phyloP scores from a whole-genome alignment of 1,140 invertebrate species.

The Hylaeus anthracinus region DNA sequence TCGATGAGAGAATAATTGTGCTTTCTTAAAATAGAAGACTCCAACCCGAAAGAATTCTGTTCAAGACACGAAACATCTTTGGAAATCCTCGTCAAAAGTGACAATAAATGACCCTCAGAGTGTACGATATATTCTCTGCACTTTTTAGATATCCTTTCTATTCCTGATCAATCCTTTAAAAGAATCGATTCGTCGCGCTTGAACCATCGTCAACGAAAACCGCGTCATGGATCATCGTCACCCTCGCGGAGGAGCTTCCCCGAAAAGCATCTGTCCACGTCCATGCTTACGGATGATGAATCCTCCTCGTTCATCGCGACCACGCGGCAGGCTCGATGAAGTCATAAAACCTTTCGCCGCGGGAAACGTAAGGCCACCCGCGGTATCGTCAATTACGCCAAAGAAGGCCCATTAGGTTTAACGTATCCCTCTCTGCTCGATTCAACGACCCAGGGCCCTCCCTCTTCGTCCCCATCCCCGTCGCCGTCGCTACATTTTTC shows the following conservation, averaged over 20 bases:
- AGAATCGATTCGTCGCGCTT: too few species aligned
- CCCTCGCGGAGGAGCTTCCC: background rate
- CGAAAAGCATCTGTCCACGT: background rate
- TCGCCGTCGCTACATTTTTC: background rate
- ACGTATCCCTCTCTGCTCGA: slow-evolving; percentile 70
- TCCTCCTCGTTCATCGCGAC: background rate
- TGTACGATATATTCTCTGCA: too few species aligned
- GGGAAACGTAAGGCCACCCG: slow-evolving; percentile 69
- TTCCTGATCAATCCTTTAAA: too few species aligned
- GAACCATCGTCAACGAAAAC: too few species aligned
- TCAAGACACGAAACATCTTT: too few species aligned
- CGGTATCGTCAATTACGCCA: slow-evolving; percentile 77
- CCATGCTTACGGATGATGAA: slow-evolving; percentile 17
- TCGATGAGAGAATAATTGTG: too few species aligned
- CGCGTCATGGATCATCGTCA: too few species aligned
- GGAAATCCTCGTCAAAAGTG: too few species aligned
- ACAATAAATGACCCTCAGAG: too few species aligned
- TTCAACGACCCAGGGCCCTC: slow-evolving; percentile 62
- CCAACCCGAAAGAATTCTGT: too few species aligned
- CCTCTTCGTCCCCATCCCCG: background rate
- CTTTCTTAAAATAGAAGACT: too few species aligned
- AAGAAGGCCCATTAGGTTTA: slow-evolving; percentile 75
- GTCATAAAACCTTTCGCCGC: slow-evolving; percentile 59
- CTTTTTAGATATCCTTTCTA: too few species aligned
- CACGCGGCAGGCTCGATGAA: slow-evolving; percentile 47